Percentiles rank a stretch among this genome's conserved stretches.
These are phyloP conservation scores for Barnardius zonarius DNA, from an alignment of 2,113 vertebrate species.

Conservation along the genomic window DNA sequence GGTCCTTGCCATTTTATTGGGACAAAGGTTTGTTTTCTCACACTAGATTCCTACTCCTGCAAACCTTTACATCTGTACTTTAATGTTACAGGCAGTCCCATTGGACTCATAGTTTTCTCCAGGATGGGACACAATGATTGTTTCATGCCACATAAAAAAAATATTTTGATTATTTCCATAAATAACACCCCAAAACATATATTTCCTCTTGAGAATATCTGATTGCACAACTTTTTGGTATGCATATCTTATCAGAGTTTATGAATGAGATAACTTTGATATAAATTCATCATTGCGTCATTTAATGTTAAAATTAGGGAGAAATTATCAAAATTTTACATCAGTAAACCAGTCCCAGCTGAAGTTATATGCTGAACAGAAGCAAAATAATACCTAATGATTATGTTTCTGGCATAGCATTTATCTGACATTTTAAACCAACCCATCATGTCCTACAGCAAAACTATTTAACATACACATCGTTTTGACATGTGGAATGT, in stretches of 20 bases:
- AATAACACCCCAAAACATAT: not conserved
- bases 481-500: slow-evolving; percentile 23
- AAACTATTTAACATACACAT: slow-evolving; percentile 25
- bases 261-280: not conserved
- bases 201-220: not conserved
- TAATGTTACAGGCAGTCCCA: not conserved
- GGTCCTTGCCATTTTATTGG: not conserved
- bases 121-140: not conserved
- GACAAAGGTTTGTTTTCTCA: not conserved
- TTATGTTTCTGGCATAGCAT: slow-evolving; percentile 17
- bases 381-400: slow-evolving; percentile 8
- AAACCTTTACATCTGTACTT: not conserved
- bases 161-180: not conserved
- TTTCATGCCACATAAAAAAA: not conserved
- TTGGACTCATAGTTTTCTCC: not conserved
- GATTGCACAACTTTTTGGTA: not conserved
- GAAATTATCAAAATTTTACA: not conserved
- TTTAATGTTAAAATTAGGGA: slow-evolving; percentile 14
- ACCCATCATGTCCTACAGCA: slow-evolving; percentile 13
- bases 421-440: slow-evolving; percentile 21
- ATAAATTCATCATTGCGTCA: not conserved
- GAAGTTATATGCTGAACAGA: not conserved
- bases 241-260: not conserved
- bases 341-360: not conserved
- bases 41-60: not conserved